Evolutionary conservation across 2,113 vertebrate genomes (phyloP).

Genomic region (Prunella himalayana): DNA sequence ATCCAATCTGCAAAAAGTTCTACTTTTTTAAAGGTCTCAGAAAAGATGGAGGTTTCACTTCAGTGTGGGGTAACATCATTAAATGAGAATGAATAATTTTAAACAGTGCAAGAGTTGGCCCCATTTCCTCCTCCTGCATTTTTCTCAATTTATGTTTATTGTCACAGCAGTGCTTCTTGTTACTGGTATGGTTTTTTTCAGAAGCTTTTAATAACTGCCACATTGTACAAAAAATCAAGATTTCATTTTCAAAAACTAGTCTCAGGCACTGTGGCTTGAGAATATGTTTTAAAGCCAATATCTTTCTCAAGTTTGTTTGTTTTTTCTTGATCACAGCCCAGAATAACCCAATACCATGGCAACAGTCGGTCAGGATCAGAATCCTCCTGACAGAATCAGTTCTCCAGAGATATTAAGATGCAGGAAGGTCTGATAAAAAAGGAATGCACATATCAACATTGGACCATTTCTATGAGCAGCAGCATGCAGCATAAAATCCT

Average conservation of each 20-base stretch:
- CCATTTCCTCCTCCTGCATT: background rate
- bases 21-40: background rate
- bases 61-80: background rate
- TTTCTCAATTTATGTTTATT: background rate
- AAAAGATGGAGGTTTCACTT: background rate
- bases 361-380: slow-evolving; percentile 6
- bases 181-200: background rate
- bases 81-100: background rate
- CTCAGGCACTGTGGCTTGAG: background rate
- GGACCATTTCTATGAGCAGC: background rate
- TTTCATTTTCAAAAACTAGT: background rate
- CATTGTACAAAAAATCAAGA: background rate
- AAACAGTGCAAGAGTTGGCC: background rate
- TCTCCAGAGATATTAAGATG: slow-evolving; percentile 37
- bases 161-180: background rate
- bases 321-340: background rate
- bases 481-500: background rate
- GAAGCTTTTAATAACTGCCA: background rate
- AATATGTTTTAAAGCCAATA: background rate
- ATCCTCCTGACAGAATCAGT: slow-evolving; percentile 29
- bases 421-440: slow-evolving; percentile 23
- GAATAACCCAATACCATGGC: slow-evolving; percentile 35
- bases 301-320: slow-evolving; percentile 17
- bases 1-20: background rate
- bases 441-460: background rate